Percentiles rank a stretch among this genome's conserved stretches.
Evolutionary conservation across 2,113 vertebrate genomes (phyloP).

Genomic region (Chionodraco myersi): DNA sequence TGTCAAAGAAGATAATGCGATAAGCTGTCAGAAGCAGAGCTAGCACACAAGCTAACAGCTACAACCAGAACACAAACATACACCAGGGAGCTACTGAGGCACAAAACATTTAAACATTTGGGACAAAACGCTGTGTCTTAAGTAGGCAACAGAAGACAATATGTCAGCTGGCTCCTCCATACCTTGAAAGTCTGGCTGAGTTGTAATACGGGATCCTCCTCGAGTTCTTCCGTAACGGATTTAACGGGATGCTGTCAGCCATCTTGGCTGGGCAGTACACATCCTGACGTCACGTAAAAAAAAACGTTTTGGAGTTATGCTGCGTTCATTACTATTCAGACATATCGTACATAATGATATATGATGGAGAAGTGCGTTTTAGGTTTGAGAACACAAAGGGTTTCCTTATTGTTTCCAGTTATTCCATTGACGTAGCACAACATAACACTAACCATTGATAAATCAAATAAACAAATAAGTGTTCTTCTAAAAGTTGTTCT

Average conservation of each 20-base stretch:
- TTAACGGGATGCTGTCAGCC: conserved; percentile 83
- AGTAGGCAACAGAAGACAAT: background rate
- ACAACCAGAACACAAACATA: conserved; percentile 9
- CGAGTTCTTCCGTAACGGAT: conserved; percentile 79
- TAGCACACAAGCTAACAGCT: conserved; percentile 69
- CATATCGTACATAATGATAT: background rate
- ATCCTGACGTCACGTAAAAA: conserved; percentile 69
- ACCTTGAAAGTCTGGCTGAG: conserved; percentile 78
- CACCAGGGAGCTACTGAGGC: background rate
- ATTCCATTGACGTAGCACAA: background rate
- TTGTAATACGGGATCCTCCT: conserved; percentile 77
- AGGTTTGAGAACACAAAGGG: background rate
- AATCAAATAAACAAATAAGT: too few relatives aligned
- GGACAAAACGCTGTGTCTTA: background rate
- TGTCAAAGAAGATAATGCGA: conserved; percentile 2
- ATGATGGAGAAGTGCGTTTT: background rate
- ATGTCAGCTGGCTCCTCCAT: conserved; percentile 2
- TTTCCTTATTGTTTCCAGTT: background rate
- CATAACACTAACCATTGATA: background rate
- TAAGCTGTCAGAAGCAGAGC: conserved; percentile 28
- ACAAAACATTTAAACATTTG: background rate
- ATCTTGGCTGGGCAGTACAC: conserved; percentile 78
- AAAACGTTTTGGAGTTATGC: background rate
- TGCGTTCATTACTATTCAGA: background rate
- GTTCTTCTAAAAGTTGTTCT: background rate